Percentiles rank a stretch among this genome's conserved stretches.
Evolutionary conservation across 2,888 invertebrate genomes (phyloP).

Genomic region (Furcula furcula): DNA sequence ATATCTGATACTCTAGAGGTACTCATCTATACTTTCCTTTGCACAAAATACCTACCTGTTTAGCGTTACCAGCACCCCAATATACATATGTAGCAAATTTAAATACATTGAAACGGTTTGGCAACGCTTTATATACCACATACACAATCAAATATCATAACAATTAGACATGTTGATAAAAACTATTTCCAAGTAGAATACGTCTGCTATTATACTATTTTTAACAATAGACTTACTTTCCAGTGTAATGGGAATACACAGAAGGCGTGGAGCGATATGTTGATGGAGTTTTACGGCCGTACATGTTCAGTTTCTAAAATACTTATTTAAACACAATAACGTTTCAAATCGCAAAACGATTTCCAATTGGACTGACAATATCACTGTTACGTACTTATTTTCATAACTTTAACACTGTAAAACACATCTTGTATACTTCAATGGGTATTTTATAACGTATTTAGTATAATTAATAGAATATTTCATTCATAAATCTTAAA

Average conservation of each 20-base stretch:
- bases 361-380: no score
- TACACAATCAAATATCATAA: no score
- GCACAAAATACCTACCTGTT: no score
- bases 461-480: constrained; percentile 5
- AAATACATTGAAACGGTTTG: no score
- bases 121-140: no score
- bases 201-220: constrained; percentile 1
- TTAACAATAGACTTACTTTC: constrained; percentile 84
- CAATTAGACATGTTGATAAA: no score
- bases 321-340: constrained; percentile 9
- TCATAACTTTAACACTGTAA: constrained; percentile 3
- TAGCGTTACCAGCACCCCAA: no score
- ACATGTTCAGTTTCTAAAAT: constrained; percentile 57
- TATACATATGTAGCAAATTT: no score
- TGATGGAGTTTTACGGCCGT: constrained; percentile 91
- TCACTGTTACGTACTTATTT: no score
- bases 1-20: no score
- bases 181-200: constrained; percentile 14
- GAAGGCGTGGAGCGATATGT: constrained; percentile 92
- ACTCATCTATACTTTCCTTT: no score
- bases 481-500: constrained; percentile 32
- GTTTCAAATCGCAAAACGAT: no score
- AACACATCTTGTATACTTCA: constrained; percentile 8
- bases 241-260: constrained; percentile 93
- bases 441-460: constrained; percentile 4